These are phyloP conservation scores for Anabas testudineus DNA, from an alignment of 2,797 vertebrate genomes.

Conservation along the genomic window DNA sequence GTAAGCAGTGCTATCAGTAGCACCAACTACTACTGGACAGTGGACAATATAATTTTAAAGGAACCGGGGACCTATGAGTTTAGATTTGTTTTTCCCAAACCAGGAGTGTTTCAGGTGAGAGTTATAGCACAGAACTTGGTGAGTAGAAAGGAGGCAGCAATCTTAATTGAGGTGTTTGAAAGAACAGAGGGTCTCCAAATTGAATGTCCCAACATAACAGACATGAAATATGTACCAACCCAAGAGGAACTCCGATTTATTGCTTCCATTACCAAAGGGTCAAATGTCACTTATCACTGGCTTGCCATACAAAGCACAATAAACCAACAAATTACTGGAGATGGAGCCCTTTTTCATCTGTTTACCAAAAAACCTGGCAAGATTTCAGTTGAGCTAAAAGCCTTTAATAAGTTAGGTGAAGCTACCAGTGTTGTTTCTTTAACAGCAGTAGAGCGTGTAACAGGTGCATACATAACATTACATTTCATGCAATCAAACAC, in stretches of 20 bases:
- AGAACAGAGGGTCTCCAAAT: constrained; percentile 79
- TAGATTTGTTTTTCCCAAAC: constrained; percentile 71
- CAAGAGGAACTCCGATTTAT: constrained; percentile 66
- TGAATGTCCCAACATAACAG: constrained; percentile 57
- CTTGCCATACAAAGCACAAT: constrained; percentile 43
- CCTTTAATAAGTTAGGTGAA: constrained; percentile 79
- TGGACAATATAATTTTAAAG: constrained; percentile 59
- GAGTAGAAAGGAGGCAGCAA: constrained; percentile 66
- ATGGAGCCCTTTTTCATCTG: constrained; percentile 66
- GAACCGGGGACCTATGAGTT: constrained; percentile 66
- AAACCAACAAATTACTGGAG: constrained; percentile 24
- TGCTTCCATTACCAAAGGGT: constrained; percentile 76
- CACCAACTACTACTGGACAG: constrained; percentile 80
- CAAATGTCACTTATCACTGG: constrained; percentile 83
- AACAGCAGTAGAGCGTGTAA: constrained; percentile 73
- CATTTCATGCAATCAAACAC: constrained; percentile 23
- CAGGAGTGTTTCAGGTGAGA: constrained; percentile 77
- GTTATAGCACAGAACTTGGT: constrained; percentile 75
- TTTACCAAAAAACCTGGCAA: constrained; percentile 68
- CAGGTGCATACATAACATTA: constrained; percentile 56
- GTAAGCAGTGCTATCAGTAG: constrained; percentile 62
- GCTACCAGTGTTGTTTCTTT: constrained; percentile 56
- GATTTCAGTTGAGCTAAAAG: constrained; percentile 73
- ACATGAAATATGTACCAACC: constrained; percentile 74
- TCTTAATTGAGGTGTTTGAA: constrained; percentile 79